Evolutionary conservation across 2,113 vertebrate genomes (phyloP), one percentile per base, ranked within the genome.

Genomic region (Lamprotornis superbus): DNA sequence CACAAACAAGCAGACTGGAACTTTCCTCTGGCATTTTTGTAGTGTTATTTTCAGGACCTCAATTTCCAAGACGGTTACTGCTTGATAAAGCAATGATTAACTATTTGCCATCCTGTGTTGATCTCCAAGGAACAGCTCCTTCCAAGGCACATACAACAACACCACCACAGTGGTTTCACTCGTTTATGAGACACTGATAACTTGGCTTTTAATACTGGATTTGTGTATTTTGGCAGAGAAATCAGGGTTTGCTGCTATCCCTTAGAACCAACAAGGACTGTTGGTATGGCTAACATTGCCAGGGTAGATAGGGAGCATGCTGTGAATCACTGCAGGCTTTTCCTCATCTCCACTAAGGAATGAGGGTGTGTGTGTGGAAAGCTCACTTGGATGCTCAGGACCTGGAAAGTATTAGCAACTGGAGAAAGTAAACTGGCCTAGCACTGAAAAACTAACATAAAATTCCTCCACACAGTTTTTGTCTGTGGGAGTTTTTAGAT

Each of bases 21-120:
- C 60, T 89, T 94, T 73, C 86, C 91, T 53, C 83, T 3, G 11
- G 90, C 77, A 89, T 94, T 97, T 76, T 28, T 83, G 60, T 13
- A 83, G 67, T 7, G 65, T 83, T 92, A 60, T 68, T 68, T 71
- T 84, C 60, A 49, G 76, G 56, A 81, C 20, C 40, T 60, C 77
- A 33, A 9, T 81, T 87, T 57, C 82, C 59, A 74, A 52, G 39
- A 40, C 12, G 24, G 83, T 92, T 81, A 70, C 60, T 47, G 61
- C 75, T 92, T 87, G 87, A 95, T 91, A 92, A 77, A 90, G 68
- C 37, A 93, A 44, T 83, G 23, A 95, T 95, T 96, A 95, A 93
- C 94, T 44, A 63, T 1, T 23, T 60, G 60, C 37, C 44, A 71
- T 33, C 46, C 35, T 5, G 1, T 13, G 42, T 9, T 46, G 67